Evolutionary conservation across 1,140 invertebrate genomes (phyloP).

Genomic region (Branchinecta lynchi): DNA sequence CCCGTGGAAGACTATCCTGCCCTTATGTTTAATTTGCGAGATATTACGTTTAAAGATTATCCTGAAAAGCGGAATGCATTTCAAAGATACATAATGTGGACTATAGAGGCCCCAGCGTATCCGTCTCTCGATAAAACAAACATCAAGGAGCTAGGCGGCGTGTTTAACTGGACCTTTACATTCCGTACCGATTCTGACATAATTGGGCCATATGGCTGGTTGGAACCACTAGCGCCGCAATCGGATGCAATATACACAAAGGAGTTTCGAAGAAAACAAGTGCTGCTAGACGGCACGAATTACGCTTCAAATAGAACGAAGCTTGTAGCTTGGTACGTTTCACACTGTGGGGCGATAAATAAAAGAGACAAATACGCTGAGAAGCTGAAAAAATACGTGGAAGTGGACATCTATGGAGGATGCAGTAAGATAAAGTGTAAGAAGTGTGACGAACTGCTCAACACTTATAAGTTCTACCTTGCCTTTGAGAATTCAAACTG

Average conservation of each 20-base stretch:
- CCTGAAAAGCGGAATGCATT: conserved; percentile 29
- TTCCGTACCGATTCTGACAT: conserved; percentile 32
- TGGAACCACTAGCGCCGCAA: conserved; percentile 14
- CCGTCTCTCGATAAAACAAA: conserved; percentile 2
- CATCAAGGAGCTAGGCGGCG: neutral
- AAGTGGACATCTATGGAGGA: conserved; percentile 37
- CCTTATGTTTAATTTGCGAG: conserved; percentile 31
- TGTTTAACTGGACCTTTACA: conserved; percentile 38
- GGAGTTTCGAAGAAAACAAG: too few relatives aligned
- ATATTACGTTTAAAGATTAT: conserved; percentile 22
- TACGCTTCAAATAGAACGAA: neutral
- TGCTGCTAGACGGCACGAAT: too few relatives aligned
- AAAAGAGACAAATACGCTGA: conserved; percentile 29
- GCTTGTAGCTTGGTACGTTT: conserved; percentile 19
- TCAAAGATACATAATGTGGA: conserved; percentile 25
- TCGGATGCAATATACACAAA: too few relatives aligned
- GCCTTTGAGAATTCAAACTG: conserved; percentile 32
- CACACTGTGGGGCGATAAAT: conserved; percentile 27
- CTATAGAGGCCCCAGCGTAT: conserved; percentile 23
- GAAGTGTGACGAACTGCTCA: neutral
- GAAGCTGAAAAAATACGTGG: conserved; percentile 31
- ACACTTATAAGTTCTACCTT: conserved; percentile 29
- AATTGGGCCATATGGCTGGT: conserved; percentile 27
- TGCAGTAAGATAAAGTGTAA: conserved; percentile 27
- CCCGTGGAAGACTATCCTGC: conserved; percentile 32